Conservation (phyloP, 1,140 invertebrate species). For the Cydia strobilella region DNA sequence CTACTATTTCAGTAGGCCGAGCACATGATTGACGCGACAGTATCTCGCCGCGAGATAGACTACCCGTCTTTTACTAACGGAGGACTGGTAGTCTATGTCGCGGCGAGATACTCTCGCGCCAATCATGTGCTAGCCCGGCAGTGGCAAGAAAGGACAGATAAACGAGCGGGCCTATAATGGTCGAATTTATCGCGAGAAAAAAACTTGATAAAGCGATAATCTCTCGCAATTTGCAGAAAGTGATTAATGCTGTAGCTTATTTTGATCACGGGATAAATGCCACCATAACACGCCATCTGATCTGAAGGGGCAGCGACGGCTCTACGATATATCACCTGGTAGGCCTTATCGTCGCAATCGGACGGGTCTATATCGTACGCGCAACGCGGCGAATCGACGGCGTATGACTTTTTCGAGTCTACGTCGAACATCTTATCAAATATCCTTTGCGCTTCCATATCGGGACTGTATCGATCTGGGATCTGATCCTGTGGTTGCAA, state of each 20-base stretch:
- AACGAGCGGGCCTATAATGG: not conserved
- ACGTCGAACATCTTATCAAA: conserved; percentile 80
- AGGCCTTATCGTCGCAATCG: conserved; percentile 75
- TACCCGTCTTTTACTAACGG: no score
- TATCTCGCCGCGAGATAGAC: no score
- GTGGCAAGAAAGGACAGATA: not conserved
- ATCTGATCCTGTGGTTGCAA: conserved; percentile 76
- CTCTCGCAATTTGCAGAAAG: not conserved
- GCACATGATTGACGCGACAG: no score
- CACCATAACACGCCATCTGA: not conserved
- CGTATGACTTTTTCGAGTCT: conserved; percentile 74
- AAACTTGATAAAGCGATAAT: not conserved
- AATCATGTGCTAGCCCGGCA: no score
- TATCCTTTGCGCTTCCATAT: conserved; percentile 77
- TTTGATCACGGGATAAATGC: not conserved
- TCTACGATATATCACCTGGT: conserved; percentile 75
- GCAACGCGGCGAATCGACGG: conserved; percentile 71
- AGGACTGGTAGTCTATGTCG: no score
- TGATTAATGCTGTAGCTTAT: not conserved
- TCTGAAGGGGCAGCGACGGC: conserved; percentile 64
- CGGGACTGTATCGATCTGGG: conserved; percentile 78
- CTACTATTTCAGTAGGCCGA: not conserved
- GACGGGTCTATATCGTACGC: conserved; percentile 76
- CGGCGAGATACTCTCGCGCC: no score
- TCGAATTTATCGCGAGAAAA: not conserved